Conservation (phyloP, 2,113 vertebrate species). For the Grallaria varia region DNA sequence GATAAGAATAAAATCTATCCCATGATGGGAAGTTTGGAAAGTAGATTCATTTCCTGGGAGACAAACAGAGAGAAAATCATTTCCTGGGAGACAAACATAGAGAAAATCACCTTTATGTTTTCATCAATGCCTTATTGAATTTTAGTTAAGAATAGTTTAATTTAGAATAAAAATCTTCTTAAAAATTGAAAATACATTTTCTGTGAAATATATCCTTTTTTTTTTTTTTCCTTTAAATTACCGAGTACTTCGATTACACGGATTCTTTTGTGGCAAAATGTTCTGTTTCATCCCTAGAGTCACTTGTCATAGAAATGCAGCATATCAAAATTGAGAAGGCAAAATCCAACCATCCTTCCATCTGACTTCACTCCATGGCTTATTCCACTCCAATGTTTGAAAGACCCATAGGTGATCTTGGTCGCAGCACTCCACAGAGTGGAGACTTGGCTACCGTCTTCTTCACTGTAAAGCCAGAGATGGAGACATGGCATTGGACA, state of each 20-base stretch:
- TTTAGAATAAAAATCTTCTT: not conserved
- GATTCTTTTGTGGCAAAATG: not conserved
- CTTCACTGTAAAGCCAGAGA: not conserved
- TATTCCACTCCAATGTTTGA: not conserved
- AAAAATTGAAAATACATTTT: not conserved
- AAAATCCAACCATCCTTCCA: not conserved
- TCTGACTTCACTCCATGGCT: not conserved
- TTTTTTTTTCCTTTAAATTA: not conserved
- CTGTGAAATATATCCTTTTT: not conserved
- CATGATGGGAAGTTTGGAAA: not conserved
- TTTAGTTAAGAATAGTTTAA: not conserved
- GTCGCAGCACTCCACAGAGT: not conserved
- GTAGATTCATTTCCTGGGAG: not conserved
- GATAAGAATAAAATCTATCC: slow-evolving; percentile 12
- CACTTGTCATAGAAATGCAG: not conserved
- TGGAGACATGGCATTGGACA: not conserved
- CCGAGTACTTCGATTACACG: not conserved
- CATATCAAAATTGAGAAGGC: not conserved
- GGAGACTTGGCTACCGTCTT: not conserved
- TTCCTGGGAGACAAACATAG: not conserved
- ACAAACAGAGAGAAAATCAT: not conserved
- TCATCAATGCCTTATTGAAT: not conserved
- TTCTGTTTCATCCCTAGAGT: not conserved
- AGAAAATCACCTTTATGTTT: not conserved
- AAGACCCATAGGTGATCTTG: not conserved